These are phyloP conservation scores for Muntiacus reevesi DNA, from an alignment of 2,113 vertebrate species.

Conservation along the genomic window DNA sequence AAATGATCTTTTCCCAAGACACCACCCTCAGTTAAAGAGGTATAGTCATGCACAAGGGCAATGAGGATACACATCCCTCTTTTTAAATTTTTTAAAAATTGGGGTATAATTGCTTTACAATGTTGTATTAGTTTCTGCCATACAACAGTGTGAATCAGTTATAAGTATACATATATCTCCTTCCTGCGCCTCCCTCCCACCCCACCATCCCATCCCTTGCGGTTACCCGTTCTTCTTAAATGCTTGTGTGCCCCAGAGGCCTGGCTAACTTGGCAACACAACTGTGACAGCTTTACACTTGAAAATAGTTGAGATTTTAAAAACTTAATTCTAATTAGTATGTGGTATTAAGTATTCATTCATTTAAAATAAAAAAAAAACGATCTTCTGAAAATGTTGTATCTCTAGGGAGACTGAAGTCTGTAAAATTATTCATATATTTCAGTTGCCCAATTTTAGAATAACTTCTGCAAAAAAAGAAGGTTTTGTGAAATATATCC, in stretches of 20 bases:
- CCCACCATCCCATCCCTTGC: not conserved
- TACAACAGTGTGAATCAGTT: not conserved
- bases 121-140: not conserved
- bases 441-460: not conserved
- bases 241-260: not conserved
- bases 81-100: not conserved
- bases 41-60: not conserved
- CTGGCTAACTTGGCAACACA: not conserved
- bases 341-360: not conserved
- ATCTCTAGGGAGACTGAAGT: not conserved
- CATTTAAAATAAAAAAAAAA: not conserved
- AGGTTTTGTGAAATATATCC: not conserved
- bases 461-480: not conserved
- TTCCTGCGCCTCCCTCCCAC: not conserved
- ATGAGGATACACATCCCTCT: not conserved
- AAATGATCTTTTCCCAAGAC: not conserved
- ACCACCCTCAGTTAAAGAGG: not conserved
- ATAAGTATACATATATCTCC: not conserved
- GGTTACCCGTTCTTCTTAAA: not conserved
- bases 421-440: conserved; percentile 8
- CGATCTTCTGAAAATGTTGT: not conserved
- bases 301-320: not conserved
- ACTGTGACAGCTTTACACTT: not conserved
- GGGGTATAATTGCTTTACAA: not conserved
- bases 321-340: not conserved